Percentiles rank a stretch among this genome's conserved stretches.
These are phyloP conservation scores for Margaritifera margaritifera DNA, from an alignment of 2,888 invertebrate species.

Conservation along the genomic window DNA sequence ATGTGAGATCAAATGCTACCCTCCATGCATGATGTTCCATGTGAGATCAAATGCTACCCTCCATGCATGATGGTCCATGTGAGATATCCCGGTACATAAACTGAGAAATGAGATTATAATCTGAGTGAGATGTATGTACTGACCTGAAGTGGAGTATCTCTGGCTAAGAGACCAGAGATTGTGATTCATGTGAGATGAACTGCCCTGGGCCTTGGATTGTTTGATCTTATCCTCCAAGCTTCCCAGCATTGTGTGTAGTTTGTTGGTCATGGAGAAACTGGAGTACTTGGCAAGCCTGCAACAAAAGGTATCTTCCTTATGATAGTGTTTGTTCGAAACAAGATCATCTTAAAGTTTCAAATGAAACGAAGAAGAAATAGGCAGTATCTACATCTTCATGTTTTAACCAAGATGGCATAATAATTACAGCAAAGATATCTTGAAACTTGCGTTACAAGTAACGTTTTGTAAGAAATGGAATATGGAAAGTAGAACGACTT, in stretches of 20 bases:
- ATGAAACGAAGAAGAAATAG: too few species aligned
- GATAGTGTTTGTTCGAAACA: neutral
- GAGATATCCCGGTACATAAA: too few species aligned
- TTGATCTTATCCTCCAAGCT: constrained; percentile 62
- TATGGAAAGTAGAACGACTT: too few species aligned
- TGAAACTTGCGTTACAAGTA: too few species aligned
- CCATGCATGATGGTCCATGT: constrained; percentile 1
- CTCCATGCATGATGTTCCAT: constrained; percentile 1
- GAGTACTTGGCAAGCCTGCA: constrained; percentile 60
- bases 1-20: too few species aligned
- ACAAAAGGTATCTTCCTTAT: constrained; percentile 8
- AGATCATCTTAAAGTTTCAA: neutral
- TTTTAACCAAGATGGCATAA: too few species aligned
- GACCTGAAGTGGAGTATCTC: constrained; percentile 53
- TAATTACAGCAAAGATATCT: too few species aligned
- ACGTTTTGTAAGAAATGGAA: too few species aligned
- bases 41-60: too few species aligned
- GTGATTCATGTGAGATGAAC: constrained; percentile 35
- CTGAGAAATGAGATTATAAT: too few species aligned
- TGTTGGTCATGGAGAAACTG: constrained; percentile 56
- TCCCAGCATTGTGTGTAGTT: constrained; percentile 63
- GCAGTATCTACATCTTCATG: too few species aligned
- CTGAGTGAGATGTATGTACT: neutral
- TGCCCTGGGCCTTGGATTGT: constrained; percentile 59
- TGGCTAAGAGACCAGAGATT: constrained; percentile 50